Conservation (phyloP, 2,888 invertebrate genomes). For the Ptychoptera contaminata region DNA sequence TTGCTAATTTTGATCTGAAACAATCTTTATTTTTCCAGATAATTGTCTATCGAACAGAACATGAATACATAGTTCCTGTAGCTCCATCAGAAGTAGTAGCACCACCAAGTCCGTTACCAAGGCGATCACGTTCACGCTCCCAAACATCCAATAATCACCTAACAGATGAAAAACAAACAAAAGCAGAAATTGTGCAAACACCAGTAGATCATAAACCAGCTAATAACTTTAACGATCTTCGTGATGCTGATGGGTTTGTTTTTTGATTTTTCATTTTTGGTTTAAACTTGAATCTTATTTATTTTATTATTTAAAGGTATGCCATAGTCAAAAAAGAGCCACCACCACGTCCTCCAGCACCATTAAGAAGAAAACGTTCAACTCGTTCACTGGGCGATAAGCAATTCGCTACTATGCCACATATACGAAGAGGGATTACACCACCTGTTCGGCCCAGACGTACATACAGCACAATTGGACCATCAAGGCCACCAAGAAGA, state of each 20-base stretch:
- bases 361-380: conserved; percentile 40
- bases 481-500: conserved; percentile 43
- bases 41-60: conserved; percentile 47
- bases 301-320: conserved; percentile 42
- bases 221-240: not conserved
- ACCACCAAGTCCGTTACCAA: conserved; percentile 40
- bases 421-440: conserved; percentile 26
- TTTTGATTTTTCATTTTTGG: not conserved
- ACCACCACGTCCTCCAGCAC: conserved; percentile 43
- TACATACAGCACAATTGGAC: conserved; percentile 44
- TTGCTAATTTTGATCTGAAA: not conserved
- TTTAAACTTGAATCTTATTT: not conserved
- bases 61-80: conserved; percentile 45
- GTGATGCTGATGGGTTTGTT: conserved; percentile 3
- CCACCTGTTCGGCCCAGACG: conserved; percentile 41
- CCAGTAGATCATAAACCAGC: conserved; percentile 27
- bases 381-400: conserved; percentile 39
- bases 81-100: conserved; percentile 35
- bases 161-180: conserved; percentile 54
- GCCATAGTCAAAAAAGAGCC: conserved; percentile 59
- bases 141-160: conserved; percentile 23
- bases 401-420: conserved; percentile 55
- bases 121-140: conserved; percentile 39
- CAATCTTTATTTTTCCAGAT: conserved; percentile 32
- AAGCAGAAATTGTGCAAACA: conserved; percentile 52